A percentile compares a stretch with the other conserved stretches of the same genome.
phyloP scores from a whole-genome alignment of 1,140 invertebrate genomes.

The Carposina sasakii region DNA sequence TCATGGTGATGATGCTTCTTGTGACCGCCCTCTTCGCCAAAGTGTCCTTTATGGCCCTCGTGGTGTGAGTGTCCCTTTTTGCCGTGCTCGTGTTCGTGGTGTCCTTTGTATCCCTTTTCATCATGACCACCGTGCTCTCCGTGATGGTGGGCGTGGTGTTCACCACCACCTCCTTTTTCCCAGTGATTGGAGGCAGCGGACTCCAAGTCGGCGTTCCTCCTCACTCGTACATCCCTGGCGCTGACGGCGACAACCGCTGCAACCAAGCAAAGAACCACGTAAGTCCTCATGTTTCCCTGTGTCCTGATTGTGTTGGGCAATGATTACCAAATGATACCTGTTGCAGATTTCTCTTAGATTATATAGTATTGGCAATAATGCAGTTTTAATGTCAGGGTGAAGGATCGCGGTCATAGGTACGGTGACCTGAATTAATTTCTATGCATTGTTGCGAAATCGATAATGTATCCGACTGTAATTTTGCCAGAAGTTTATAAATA shows the following conservation, averaged over 20 bases:
- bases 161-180: conserved; percentile 70
- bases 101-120: conserved; percentile 73
- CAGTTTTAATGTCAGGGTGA: conserved; percentile 66
- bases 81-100: conserved; percentile 78
- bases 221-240: conserved; percentile 45
- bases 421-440: conserved; percentile 51
- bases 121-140: conserved; percentile 66
- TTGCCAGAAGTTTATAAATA: no score
- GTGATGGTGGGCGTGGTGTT: conserved; percentile 63
- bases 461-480: no score
- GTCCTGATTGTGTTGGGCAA: conserved; percentile 41
- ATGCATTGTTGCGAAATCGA: no score
- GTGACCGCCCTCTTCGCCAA: conserved; percentile 80
- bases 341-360: conserved; percentile 49
- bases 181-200: conserved; percentile 74
- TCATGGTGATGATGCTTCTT: conserved; percentile 83
- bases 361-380: conserved; percentile 68
- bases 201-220: conserved; percentile 68
- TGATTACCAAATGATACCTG: conserved; percentile 64
- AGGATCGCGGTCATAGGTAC: conserved; percentile 38
- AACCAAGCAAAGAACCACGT: conserved; percentile 35
- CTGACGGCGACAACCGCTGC: conserved; percentile 30
- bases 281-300: conserved; percentile 45
- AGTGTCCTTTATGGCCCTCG: conserved; percentile 79
- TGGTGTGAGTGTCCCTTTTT: conserved; percentile 82